Conservation (phyloP, 2,797 vertebrate species). For the Phalanger gymnotis region DNA sequence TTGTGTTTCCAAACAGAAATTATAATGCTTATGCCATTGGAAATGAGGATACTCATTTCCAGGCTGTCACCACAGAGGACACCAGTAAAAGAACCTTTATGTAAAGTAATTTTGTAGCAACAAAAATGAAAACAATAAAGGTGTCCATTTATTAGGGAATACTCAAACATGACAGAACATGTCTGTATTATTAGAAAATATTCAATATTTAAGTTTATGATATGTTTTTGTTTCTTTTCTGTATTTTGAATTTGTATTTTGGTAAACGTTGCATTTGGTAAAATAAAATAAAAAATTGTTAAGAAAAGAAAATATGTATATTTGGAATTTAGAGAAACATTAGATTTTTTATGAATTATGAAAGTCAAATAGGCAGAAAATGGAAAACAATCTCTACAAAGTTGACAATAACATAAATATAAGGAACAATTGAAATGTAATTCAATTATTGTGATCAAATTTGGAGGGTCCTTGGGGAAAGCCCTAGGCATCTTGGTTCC, state of each 20-base stretch:
- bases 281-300: slow-evolving; percentile 71
- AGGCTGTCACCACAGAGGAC: background rate
- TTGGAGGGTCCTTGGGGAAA: too few relatives aligned
- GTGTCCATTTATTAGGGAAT: background rate
- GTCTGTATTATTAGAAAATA: too few relatives aligned
- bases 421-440: background rate
- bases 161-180: too few relatives aligned
- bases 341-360: background rate
- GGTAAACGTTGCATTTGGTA: too few relatives aligned
- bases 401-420: background rate
- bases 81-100: background rate
- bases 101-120: background rate
- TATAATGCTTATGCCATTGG: too few relatives aligned
- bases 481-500: too few relatives aligned
- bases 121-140: background rate
- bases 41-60: background rate
- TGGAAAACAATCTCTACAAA: background rate
- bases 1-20: background rate
- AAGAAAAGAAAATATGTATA: too few relatives aligned
- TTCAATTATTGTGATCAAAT: background rate
- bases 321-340: background rate
- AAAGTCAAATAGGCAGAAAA: background rate
- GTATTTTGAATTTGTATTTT: too few relatives aligned
- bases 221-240: too few relatives aligned
- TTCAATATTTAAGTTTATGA: too few relatives aligned